Base-by-base conservation (phyloP, 2,113 vertebrate species). In the Machaerirhynchus nigripectus region DNA sequence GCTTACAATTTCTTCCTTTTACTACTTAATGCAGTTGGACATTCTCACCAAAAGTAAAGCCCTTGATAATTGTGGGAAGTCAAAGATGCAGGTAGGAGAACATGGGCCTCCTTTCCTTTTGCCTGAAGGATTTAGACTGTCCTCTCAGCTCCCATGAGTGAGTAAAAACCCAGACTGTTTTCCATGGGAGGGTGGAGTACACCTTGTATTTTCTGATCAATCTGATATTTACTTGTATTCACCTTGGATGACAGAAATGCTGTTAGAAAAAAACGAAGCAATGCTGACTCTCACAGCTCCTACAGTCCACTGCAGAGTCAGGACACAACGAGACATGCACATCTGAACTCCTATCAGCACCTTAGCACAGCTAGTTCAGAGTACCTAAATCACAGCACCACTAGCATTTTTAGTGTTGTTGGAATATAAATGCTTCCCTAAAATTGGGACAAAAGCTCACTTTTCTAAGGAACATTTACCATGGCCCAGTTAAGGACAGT, bases 301-400 rank as follows among this genome's bases (percentile, higher is more conserved):
- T 50, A 4, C 15, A 75, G 20, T 24, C 23, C 37, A 7, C 37
- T 21, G 47, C n/a, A 27, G 46, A 69, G 11, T 46, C 40, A 60
- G 46, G 40, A 30, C 30, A 19, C 3, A 4, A 30, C 2, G 1
- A 35, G 37, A 14, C 28, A 4, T 2, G 7, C 15, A 15, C 50
- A 86, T 78, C 33, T 27, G 46, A 83, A 83, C 33, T 22, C 21
- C 7, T 47, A 1, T 19, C 39, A 74, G 28, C 33, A 47, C 26
- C 1, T 1, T 26, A 65, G 30, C 19, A 55, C 40, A 86, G 21
- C 31, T 27, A 20, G 27, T 10, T 60, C 28, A 49, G 46, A 55
- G 40, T n/a, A 20, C 9, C 46, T 44, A 10, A 69, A 78, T 42
- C 55, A 76, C 26, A 65, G 19, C 35, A 56, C 19, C 11, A 17